Evolutionary conservation across 2,888 invertebrate species (phyloP).

Genomic region (Brenthis hecate): DNA sequence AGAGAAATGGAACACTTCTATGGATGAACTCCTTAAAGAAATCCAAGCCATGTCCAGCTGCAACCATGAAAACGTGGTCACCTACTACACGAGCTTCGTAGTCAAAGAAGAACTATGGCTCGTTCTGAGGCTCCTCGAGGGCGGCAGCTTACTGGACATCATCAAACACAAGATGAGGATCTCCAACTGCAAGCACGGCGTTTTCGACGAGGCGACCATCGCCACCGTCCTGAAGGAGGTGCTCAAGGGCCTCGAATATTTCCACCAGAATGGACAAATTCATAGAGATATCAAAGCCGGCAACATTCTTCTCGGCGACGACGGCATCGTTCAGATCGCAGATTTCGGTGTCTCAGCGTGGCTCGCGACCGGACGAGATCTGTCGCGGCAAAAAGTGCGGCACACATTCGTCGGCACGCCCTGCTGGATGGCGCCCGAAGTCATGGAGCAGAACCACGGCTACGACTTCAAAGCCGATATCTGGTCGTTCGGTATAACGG

Average conservation of each 20-base stretch:
- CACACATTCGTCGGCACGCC: constrained; percentile 99
- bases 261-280: constrained; percentile 97
- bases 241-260: constrained; percentile 98
- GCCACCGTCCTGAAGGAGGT: constrained; percentile 98
- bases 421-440: constrained; percentile 99
- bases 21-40: constrained; percentile 97
- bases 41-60: constrained; percentile 99
- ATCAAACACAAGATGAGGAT: constrained; percentile 98
- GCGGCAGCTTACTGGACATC: constrained; percentile 93
- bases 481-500: constrained; percentile 95
- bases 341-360: constrained; percentile 99
- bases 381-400: constrained; percentile 96
- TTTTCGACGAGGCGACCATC: constrained; percentile 98
- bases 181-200: constrained; percentile 96
- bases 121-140: constrained; percentile 97
- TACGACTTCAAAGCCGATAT: constrained; percentile 98
- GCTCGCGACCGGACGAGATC: constrained; percentile 97
- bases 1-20: constrained; percentile 99
- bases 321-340: constrained; percentile 98
- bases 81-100: constrained; percentile 99
- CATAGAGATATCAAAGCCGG: constrained; percentile 90
- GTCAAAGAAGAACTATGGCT: constrained; percentile 99
- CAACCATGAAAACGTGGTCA: constrained; percentile 99
- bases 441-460: constrained; percentile 99
- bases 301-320: constrained; percentile 98